Evolutionary conservation across 2,888 invertebrate species (phyloP).

Genomic region (Xestia sexstrigata): DNA sequence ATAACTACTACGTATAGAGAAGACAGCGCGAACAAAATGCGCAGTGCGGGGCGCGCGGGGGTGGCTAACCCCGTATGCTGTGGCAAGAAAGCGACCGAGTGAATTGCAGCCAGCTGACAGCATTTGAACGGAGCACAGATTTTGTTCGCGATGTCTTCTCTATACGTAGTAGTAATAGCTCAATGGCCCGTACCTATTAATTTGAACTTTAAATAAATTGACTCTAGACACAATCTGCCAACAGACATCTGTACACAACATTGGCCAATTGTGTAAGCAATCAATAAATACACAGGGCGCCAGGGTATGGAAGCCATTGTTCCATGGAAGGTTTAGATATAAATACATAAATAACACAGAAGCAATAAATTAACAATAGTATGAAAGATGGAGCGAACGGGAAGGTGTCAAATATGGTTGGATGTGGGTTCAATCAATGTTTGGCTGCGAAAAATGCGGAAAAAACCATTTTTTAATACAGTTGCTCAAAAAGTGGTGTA

Average conservation of each 20-base stretch:
- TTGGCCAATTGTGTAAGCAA: background rate
- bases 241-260: background rate
- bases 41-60: no score
- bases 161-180: no score
- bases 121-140: no score
- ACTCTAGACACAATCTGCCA: background rate
- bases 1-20: no score
- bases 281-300: background rate
- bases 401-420: slow-evolving; percentile 54
- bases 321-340: background rate
- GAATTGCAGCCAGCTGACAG: no score
- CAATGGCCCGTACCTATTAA: no score
- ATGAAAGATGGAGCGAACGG: slow-evolving; percentile 42
- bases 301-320: background rate
- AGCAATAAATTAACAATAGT: slow-evolving; percentile 48
- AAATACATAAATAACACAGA: slow-evolving; percentile 14
- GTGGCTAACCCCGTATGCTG: no score
- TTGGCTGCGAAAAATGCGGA: slow-evolving; percentile 24
- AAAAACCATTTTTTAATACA: no score
- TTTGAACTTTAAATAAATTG: background rate
- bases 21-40: no score
- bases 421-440: slow-evolving; percentile 55
- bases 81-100: no score
- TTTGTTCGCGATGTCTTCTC: no score
- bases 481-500: no score